Percentiles rank a stretch among this genome's conserved stretches.
Evolutionary conservation across 2,113 vertebrate genomes (phyloP).

Genomic region (Corapipo altera): DNA sequence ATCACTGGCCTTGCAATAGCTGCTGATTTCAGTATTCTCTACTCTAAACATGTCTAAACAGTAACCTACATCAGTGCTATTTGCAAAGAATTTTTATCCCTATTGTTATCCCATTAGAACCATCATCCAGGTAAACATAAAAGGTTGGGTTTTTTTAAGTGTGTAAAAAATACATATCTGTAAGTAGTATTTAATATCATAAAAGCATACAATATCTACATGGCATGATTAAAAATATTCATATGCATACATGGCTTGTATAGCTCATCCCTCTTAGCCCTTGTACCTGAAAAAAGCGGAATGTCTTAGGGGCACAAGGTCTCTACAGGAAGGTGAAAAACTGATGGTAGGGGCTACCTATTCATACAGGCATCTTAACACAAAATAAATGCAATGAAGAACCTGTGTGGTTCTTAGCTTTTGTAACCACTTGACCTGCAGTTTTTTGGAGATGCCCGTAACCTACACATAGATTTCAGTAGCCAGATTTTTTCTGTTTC

Average conservation of each 20-base stretch:
- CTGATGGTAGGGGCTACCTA: neutral
- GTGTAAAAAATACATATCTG: neutral
- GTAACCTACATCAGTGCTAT: neutral
- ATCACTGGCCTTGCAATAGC: neutral
- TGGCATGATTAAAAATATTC: neutral
- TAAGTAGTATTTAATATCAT: neutral
- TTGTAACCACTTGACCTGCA: neutral
- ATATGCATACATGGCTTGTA: accelerated
- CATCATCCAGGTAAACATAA: neutral
- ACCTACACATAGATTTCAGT: neutral
- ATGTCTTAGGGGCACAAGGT: neutral
- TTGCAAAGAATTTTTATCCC: neutral
- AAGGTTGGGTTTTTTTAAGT: neutral
- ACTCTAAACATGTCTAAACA: neutral
- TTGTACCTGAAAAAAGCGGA: neutral
- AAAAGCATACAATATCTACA: neutral
- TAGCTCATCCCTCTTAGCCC: neutral
- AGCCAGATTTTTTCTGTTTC: neutral
- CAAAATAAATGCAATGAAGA: neutral
- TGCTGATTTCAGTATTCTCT: neutral
- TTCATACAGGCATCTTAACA: neutral
- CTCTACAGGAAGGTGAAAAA: neutral
- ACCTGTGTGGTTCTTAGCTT: neutral
- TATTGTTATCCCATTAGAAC: neutral
- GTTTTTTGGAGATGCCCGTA: neutral